phyloP scores from a whole-genome alignment of 2,888 invertebrate species.

The Ophion slaviceki region DNA sequence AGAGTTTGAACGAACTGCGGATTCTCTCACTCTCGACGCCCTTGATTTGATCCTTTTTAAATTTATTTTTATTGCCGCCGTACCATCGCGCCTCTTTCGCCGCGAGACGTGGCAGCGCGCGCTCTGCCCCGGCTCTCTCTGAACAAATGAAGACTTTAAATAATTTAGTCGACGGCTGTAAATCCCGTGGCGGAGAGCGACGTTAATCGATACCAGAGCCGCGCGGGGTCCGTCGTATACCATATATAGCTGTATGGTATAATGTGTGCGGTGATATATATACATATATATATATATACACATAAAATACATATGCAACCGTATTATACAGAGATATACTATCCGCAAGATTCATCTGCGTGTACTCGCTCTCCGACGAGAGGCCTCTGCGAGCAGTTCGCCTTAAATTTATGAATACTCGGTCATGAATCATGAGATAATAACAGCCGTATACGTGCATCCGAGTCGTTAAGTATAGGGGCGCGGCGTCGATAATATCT shows the following conservation, averaged over 20 bases:
- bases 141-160: slow-evolving; percentile 82
- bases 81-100: slow-evolving; percentile 23
- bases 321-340: slow-evolving; percentile 23
- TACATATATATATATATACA: background rate
- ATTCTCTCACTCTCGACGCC: background rate
- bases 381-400: slow-evolving; percentile 52
- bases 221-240: slow-evolving; percentile 61
- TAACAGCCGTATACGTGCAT: slow-evolving; percentile 73
- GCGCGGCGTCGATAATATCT: slow-evolving; percentile 54
- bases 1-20: background rate
- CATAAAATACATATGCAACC: slow-evolving; percentile 6
- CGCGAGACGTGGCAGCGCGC: slow-evolving; percentile 43
- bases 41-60: background rate
- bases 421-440: slow-evolving; percentile 80
- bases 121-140: slow-evolving; percentile 59
- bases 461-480: slow-evolving; percentile 65
- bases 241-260: slow-evolving; percentile 12
- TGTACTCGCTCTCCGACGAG: slow-evolving; percentile 46
- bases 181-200: slow-evolving; percentile 78
- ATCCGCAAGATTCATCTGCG: slow-evolving; percentile 31
- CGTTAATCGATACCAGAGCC: slow-evolving; percentile 80
- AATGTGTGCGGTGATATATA: background rate
- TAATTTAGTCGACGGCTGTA: slow-evolving; percentile 81
- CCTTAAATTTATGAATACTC: slow-evolving; percentile 79
- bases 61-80: slow-evolving; percentile 3